These are phyloP conservation scores for Sebastes aleutianus DNA, from an alignment of 2,797 vertebrate genomes.

Conservation along the genomic window DNA sequence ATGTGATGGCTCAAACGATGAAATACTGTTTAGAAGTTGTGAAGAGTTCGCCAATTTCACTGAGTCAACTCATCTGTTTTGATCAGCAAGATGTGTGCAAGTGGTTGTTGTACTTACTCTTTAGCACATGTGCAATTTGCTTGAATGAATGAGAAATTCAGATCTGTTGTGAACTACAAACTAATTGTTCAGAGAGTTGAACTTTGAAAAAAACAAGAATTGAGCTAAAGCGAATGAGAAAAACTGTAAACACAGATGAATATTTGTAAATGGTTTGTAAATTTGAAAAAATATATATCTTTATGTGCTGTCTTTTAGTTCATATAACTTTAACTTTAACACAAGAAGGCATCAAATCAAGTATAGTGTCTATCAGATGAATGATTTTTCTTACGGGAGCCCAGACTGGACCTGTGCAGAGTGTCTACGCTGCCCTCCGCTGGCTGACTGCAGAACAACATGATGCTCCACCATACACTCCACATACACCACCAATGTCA, in stretches of 20 bases:
- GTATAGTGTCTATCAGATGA: not conserved
- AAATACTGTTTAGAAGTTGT: too few species aligned
- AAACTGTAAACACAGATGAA: not conserved
- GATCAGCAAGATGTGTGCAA: too few species aligned
- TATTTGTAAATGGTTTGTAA: not conserved
- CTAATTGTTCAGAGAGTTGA: too few species aligned
- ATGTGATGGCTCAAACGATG: too few species aligned
- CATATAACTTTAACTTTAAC: not conserved
- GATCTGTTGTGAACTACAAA: too few species aligned
- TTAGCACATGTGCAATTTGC: too few species aligned
- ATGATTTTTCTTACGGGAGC: not conserved
- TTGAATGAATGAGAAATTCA: too few species aligned
- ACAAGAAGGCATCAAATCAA: not conserved
- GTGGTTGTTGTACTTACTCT: too few species aligned
- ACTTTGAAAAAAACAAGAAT: too few species aligned
- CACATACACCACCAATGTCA: not conserved
- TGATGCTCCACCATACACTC: not conserved
- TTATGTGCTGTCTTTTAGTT: not conserved
- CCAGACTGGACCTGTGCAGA: not conserved
- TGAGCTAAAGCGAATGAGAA: too few species aligned
- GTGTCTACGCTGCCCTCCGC: constrained; percentile 39
- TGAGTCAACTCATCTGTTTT: too few species aligned
- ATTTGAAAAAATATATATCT: not conserved
- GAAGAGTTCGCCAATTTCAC: too few species aligned
- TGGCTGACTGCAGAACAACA: constrained; percentile 43